These are phyloP conservation scores for Sinocyclocheilus anshuiensis DNA, from an alignment of 2,113 vertebrate species.

Conservation along the genomic window DNA sequence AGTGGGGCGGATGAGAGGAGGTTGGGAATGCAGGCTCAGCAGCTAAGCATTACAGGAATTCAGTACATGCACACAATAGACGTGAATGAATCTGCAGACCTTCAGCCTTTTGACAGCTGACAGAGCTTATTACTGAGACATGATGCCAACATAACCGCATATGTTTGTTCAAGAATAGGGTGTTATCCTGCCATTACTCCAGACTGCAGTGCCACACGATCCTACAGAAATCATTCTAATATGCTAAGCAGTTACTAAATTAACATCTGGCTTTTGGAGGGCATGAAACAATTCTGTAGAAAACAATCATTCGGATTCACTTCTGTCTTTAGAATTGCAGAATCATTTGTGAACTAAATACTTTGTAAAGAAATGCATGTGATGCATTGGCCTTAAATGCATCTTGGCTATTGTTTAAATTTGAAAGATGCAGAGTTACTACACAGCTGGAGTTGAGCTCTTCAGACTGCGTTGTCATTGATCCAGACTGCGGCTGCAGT, in stretches of 20 bases:
- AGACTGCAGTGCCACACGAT: background rate
- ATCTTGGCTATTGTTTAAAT: background rate
- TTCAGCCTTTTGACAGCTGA: slow-evolving; percentile 30
- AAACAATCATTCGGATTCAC: too few relatives aligned
- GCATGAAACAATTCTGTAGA: too few relatives aligned
- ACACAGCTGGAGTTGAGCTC: background rate
- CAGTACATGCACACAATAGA: slow-evolving; percentile 40
- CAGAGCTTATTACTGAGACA: slow-evolving; percentile 13
- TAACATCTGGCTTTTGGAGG: too few relatives aligned
- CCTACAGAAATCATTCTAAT: background rate
- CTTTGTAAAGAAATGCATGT: background rate
- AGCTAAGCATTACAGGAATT: slow-evolving; percentile 40
- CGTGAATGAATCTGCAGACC: slow-evolving; percentile 28
- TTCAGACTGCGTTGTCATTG: slow-evolving; percentile 5
- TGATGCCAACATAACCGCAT: background rate
- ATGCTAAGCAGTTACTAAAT: background rate
- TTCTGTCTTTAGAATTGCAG: background rate
- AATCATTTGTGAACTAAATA: background rate
- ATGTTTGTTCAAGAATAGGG: background rate
- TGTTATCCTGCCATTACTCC: background rate
- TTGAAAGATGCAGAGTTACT: slow-evolving; percentile 2
- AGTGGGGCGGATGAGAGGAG: background rate
- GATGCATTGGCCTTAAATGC: background rate
- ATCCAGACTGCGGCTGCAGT: background rate
- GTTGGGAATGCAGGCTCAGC: slow-evolving; percentile 30